Evolutionary conservation across 1,140 invertebrate species (phyloP).

Genomic region (Schmidtea mediterranea): DNA sequence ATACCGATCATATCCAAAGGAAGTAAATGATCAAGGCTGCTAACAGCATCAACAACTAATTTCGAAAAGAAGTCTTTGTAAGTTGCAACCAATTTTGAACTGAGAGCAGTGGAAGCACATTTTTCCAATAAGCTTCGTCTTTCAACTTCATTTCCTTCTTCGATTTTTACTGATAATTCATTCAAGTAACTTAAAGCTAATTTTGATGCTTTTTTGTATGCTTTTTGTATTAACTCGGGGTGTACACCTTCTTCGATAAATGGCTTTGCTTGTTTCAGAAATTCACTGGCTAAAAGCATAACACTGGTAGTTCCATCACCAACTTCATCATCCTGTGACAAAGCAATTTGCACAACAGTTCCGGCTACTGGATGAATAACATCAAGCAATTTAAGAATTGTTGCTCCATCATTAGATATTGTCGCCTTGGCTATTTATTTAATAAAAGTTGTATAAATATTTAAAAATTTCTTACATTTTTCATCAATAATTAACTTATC

Average conservation of each 20-base stretch:
- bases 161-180: slow-evolving; percentile 48
- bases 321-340: slow-evolving; percentile 94
- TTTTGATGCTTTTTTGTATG: slow-evolving; percentile 49
- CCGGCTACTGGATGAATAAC: slow-evolving; percentile 90
- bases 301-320: slow-evolving; percentile 92
- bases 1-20: slow-evolving; percentile 98
- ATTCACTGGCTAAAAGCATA: slow-evolving; percentile 71
- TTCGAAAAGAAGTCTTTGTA: slow-evolving; percentile 81
- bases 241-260: slow-evolving; percentile 91
- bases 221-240: slow-evolving; percentile 61
- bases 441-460: not conserved
- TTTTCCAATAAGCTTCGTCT: slow-evolving; percentile 52
- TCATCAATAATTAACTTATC: slow-evolving; percentile 86
- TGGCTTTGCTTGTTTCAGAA: slow-evolving; percentile 72
- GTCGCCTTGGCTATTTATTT: slow-evolving; percentile 45
- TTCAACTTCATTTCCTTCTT: slow-evolving; percentile 28
- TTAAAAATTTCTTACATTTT: slow-evolving; percentile 25
- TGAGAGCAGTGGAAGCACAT: slow-evolving; percentile 81
- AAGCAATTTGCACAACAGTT: slow-evolving; percentile 89
- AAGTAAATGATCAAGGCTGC: slow-evolving; percentile 62
- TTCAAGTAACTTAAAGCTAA: slow-evolving; percentile 55
- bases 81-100: slow-evolving; percentile 74
- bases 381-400: slow-evolving; percentile 83
- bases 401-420: slow-evolving; percentile 97
- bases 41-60: slow-evolving; percentile 89